phyloP scores from a whole-genome alignment of 2,888 invertebrate species.

The Campoletis raptor region DNA sequence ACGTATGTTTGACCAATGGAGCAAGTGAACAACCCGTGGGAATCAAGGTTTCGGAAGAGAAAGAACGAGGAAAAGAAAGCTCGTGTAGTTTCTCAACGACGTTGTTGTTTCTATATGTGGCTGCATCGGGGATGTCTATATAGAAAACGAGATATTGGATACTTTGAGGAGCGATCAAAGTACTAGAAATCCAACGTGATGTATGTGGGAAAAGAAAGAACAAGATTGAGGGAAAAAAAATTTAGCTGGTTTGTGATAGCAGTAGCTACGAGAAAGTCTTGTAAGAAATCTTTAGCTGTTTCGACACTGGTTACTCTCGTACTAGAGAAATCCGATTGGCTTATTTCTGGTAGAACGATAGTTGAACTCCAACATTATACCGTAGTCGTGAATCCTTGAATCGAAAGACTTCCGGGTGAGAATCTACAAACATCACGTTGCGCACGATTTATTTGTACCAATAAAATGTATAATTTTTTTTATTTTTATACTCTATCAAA shows the following conservation, averaged over 20 bases:
- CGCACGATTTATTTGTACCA: too few relatives aligned
- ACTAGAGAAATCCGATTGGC: conserved; percentile 48
- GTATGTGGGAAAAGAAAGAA: conserved; percentile 6
- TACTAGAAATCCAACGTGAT: conserved; percentile 44
- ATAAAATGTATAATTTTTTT: too few relatives aligned
- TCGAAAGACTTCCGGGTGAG: too few relatives aligned
- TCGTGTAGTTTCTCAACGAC: conserved; percentile 27
- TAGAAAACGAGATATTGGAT: conserved; percentile 52
- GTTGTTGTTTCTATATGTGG: too few relatives aligned
- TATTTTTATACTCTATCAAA: too few relatives aligned
- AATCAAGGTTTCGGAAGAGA: neutral
- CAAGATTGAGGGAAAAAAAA: neutral
- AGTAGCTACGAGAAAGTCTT: conserved; percentile 33
- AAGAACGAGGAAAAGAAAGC: conserved; percentile 15
- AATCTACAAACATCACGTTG: too few relatives aligned
- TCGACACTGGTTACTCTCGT: conserved; percentile 19
- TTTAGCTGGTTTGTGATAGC: conserved; percentile 26
- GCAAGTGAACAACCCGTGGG: neutral
- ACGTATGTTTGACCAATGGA: conserved; percentile 49
- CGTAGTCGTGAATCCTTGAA: conserved; percentile 1
- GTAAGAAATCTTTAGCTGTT: conserved; percentile 31
- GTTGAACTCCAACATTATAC: conserved; percentile 30
- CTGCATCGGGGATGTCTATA: neutral
- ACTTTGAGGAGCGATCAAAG: conserved; percentile 47
- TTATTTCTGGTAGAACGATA: conserved; percentile 41